Percentiles rank a stretch among this genome's conserved stretches.
Conservation (phyloP, 1,140 invertebrate species). For the Zophobas morio region DNA sequence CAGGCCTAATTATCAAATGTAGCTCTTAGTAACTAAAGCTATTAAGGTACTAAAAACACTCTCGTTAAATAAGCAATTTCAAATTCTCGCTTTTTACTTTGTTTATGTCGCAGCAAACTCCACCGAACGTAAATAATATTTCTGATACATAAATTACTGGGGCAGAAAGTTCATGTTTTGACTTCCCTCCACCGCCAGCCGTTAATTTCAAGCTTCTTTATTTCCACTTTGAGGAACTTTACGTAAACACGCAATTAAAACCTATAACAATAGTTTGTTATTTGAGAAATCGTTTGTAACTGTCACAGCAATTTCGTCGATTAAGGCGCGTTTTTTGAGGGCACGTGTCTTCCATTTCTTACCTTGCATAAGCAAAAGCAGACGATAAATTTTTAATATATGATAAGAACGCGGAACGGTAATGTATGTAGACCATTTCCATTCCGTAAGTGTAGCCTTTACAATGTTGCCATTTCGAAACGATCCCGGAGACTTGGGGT, state of each 20-base stretch:
- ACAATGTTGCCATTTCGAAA: slow-evolving; percentile 2
- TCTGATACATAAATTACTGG: slow-evolving; percentile 40
- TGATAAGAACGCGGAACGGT: background rate
- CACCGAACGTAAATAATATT: slow-evolving; percentile 39
- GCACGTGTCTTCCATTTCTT: slow-evolving; percentile 20
- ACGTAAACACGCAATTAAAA: slow-evolving; percentile 42
- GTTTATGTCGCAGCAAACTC: slow-evolving; percentile 9
- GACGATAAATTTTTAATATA: slow-evolving; percentile 23
- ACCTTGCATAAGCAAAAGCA: background rate
- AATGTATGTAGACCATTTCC: slow-evolving; percentile 24
- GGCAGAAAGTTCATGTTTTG: slow-evolving; percentile 6
- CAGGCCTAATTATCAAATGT: too few species aligned
- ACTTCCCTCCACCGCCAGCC: slow-evolving; percentile 6
- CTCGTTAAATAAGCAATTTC: too few species aligned
- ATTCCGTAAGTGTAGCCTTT: slow-evolving; percentile 19
- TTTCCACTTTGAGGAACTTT: slow-evolving; percentile 23
- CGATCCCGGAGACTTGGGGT: background rate
- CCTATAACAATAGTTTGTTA: slow-evolving; percentile 9
- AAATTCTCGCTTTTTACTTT: too few species aligned
- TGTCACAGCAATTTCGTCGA: slow-evolving; percentile 22
- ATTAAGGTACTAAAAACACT: too few species aligned
- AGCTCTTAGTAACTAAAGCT: too few species aligned
- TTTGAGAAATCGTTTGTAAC: slow-evolving; percentile 20
- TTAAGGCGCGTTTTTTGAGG: background rate
- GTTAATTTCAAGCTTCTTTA: slow-evolving; percentile 29